phyloP scores from a whole-genome alignment of 2,113 vertebrate genomes.

The Myrmecophaga tridactyla region DNA sequence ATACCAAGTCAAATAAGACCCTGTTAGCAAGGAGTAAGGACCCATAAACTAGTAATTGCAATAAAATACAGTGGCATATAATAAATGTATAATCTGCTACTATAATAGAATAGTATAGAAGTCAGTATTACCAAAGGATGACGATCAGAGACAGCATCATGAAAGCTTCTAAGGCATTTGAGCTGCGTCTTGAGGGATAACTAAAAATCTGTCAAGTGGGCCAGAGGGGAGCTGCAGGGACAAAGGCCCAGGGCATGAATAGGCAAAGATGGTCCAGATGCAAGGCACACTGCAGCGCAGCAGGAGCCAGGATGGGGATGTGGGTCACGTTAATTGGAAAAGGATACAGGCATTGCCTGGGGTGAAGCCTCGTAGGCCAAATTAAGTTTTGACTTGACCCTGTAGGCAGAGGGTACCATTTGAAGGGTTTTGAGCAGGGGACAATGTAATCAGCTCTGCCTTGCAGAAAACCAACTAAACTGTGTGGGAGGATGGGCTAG shows the following conservation, averaged over 20 bases:
- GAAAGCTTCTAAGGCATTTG: neutral
- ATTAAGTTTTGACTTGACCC: neutral
- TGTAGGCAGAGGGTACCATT: neutral
- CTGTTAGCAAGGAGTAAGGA: no score
- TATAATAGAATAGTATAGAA: neutral
- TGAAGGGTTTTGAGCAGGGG: neutral
- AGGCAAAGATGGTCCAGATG: neutral
- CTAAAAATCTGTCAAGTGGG: neutral
- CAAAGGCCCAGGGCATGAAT: neutral
- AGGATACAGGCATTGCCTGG: neutral
- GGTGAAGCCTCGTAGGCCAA: neutral
- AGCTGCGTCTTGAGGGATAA: neutral
- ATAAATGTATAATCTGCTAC: neutral
- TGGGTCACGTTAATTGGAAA: neutral
- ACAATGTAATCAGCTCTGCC: neutral
- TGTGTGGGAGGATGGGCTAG: neutral
- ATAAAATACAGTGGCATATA: neutral
- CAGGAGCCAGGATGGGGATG: neutral
- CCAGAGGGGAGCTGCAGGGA: neutral
- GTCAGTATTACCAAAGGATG: neutral
- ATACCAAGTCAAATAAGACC: no score
- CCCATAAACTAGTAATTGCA: neutral
- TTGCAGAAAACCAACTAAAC: neutral
- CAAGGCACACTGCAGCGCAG: neutral
- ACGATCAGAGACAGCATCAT: neutral